Evolutionary conservation across 2,797 vertebrate genomes (phyloP), one percentile per base, ranked within the genome.

Genomic region (Peromyscus aztecus): DNA sequence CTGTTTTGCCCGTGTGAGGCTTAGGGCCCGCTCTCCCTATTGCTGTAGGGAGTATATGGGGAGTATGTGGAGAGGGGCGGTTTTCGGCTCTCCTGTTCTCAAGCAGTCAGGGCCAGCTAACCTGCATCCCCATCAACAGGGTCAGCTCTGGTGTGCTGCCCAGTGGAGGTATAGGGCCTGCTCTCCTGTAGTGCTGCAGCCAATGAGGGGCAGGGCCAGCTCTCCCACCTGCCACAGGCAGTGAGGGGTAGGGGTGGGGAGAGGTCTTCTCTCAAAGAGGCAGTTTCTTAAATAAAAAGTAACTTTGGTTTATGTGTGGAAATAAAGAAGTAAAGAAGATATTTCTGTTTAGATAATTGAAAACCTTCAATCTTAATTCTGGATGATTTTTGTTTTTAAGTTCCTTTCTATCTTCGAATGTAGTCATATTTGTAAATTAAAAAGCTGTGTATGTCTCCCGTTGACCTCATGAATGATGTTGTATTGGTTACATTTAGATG

Each of bases 221-320:
- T 43, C 71, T 75, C 37, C 71, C 37, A 40, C 21, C 71, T 75
- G 37, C 71, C 37, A 5, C 10, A 40, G 71, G 40, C 37, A 40
- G 37, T 24, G 23, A 73, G 69, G 69, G 11, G 11, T 0, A 0
- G 37, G 5, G 71, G n/a, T n/a, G 9, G n/a, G 16, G 63, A 9
- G 23, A 40, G 37, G 37, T 12, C 69, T 10, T 71, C 69, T 71
- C 17, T 71, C 17, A 73, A 73, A 40, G 23, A 98, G 97, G 98
- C 97, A 97, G 91, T 98, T 98, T 98, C 84, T 92, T 81, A 98
- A 98, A 98, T 98, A 94, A 98, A 96, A 96, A 97, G 94, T 98
- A 98, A 98, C 98, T 98, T 96, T 98, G 94, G 91, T 97, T 97
- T 98, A 94, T 97, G 95, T 98, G 97, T 97, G 97, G 97, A 97